phyloP scores from a whole-genome alignment of 2,888 invertebrate species.

The Elysia crispata region DNA sequence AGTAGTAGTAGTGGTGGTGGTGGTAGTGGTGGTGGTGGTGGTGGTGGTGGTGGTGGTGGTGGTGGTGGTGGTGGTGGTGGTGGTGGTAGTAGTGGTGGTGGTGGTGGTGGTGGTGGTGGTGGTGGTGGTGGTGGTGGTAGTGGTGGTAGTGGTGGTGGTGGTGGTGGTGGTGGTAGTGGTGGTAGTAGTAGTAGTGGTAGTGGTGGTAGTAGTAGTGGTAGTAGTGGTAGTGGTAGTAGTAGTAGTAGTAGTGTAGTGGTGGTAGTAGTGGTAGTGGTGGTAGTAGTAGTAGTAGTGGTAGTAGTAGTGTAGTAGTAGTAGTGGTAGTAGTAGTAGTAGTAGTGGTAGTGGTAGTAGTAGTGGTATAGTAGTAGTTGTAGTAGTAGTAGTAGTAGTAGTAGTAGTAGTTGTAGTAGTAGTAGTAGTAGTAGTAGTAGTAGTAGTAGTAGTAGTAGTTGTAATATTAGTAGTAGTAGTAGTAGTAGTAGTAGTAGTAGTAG shows the following conservation, averaged over 20 bases:
- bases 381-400: not conserved
- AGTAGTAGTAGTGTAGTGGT: no score
- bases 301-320: no score
- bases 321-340: not conserved
- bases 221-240: not conserved
- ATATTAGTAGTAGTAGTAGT: no score
- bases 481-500: not conserved
- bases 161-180: not conserved
- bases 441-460: no score
- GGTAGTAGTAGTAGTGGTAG: not conserved
- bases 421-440: not conserved
- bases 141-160: not conserved
- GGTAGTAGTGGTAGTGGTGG: no score
- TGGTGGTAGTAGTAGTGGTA: not conserved
- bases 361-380: no score
- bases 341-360: not conserved
- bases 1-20: slow-evolving; percentile 14
- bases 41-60: slow-evolving; percentile 9
- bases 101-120: not conserved
- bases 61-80: not conserved
- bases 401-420: not conserved
- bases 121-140: not conserved
- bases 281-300: no score
- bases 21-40: slow-evolving; percentile 5
- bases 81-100: slow-evolving; percentile 1